Percentiles rank a stretch among this genome's conserved stretches.
phyloP scores from a whole-genome alignment of 1,140 invertebrate genomes.

The Cherax destructor region DNA sequence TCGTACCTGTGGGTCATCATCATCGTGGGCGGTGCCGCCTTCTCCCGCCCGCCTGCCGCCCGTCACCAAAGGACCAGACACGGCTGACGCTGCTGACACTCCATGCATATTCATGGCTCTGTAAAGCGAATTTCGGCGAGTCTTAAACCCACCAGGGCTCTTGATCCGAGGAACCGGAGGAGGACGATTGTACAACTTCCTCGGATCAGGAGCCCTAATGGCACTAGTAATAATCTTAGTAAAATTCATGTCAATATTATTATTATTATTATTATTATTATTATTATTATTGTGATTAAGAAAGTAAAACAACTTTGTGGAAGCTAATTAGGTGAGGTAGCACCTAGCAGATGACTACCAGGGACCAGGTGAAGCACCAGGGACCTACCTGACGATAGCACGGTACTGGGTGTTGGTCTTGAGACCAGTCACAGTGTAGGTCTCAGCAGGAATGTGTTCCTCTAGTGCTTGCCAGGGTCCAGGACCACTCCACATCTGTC shows the following conservation, averaged over 20 bases:
- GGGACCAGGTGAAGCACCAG: too few relatives aligned
- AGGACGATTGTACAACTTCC: too few relatives aligned
- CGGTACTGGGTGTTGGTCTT: slow-evolving; percentile 68
- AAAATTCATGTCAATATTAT: too few relatives aligned
- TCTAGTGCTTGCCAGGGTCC: slow-evolving; percentile 57
- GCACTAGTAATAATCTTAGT: too few relatives aligned
- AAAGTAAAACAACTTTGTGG: too few relatives aligned
- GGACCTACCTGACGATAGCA: slow-evolving; percentile 64
- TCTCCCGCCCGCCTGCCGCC: not conserved
- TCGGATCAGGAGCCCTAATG: too few relatives aligned
- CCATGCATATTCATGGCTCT: slow-evolving; percentile 71
- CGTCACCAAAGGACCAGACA: slow-evolving; percentile 64
- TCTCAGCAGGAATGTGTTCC: slow-evolving; percentile 69
- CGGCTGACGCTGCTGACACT: slow-evolving; percentile 55
- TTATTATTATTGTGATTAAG: too few relatives aligned
- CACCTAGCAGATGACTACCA: too few relatives aligned
- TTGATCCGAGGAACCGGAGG: too few relatives aligned
- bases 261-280: too few relatives aligned
- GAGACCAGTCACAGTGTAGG: slow-evolving; percentile 62
- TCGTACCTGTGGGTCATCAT: slow-evolving; percentile 31
- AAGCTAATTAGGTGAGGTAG: too few relatives aligned
- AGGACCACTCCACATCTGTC: slow-evolving; percentile 65
- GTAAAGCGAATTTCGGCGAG: not conserved
- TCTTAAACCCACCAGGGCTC: too few relatives aligned
- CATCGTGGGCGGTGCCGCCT: not conserved